Percentiles rank a stretch among this genome's conserved stretches.
Conservation (phyloP, 2,797 vertebrate species). For the Myotis planiceps region DNA sequence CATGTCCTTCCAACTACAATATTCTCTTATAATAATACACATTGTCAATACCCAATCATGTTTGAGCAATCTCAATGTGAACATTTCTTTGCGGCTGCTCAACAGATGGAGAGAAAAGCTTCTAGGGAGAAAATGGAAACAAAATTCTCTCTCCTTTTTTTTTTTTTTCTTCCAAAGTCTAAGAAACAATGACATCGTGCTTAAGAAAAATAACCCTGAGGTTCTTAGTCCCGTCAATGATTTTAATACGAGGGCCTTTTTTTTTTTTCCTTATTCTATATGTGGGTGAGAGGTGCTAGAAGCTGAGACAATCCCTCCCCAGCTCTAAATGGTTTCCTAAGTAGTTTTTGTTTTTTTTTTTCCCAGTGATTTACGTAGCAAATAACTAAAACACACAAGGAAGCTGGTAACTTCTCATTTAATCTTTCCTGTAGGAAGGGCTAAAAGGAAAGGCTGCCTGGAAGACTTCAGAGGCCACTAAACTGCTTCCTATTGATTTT, state of each 20-base stretch:
- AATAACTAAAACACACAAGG: conserved; percentile 71
- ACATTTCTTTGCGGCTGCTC: background rate
- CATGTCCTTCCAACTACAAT: background rate
- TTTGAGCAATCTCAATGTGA: background rate
- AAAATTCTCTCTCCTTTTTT: background rate
- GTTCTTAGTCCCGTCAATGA: background rate
- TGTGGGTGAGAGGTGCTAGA: background rate
- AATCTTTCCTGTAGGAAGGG: conserved; percentile 73
- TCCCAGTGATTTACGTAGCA: conserved; percentile 22
- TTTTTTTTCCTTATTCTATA: background rate
- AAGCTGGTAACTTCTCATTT: conserved; percentile 73
- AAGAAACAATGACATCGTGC: background rate
- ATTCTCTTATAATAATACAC: background rate
- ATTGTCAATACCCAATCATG: background rate
- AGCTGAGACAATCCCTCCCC: background rate
- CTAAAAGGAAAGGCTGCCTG: conserved; percentile 18
- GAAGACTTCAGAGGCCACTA: conserved; percentile 80
- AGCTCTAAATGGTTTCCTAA: conserved; percentile 1
- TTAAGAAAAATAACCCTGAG: conserved; percentile 37
- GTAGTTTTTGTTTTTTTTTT: background rate
- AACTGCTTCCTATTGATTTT: conserved; percentile 84
- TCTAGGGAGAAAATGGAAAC: conserved; percentile 58
- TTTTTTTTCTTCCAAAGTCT: conserved; percentile 13
- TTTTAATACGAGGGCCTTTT: background rate
- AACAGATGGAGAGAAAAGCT: conserved; percentile 35